These are phyloP conservation scores for Cotesia chilonis DNA, from an alignment of 1,140 invertebrate species.

Conservation along the genomic window DNA sequence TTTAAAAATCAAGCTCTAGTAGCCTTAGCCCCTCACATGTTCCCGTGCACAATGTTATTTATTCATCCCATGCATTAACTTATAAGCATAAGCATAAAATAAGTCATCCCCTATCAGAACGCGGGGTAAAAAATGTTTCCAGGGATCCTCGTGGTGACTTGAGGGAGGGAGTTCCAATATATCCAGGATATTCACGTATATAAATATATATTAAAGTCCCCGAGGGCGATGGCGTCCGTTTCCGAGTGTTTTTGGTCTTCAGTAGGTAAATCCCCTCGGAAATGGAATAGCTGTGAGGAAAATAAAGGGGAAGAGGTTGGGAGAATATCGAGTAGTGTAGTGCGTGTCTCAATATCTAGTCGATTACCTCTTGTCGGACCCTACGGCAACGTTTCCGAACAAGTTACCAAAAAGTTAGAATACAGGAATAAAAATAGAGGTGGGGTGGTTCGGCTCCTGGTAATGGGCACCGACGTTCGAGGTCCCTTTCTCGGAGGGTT, in stretches of 20 bases:
- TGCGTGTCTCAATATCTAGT: conserved; percentile 19
- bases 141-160: not conserved
- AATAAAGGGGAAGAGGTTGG: not conserved
- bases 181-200: not conserved
- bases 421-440: conserved; percentile 32
- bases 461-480: conserved; percentile 38
- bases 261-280: not conserved
- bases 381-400: not conserved
- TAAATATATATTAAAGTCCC: not conserved
- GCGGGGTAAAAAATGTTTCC: not conserved
- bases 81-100: too few species aligned
- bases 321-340: conserved; percentile 22
- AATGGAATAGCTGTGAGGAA: not conserved
- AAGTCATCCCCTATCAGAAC: too few species aligned
- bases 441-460: conserved; percentile 30
- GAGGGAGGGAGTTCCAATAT: not conserved
- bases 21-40: too few species aligned
- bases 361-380: conserved; percentile 28
- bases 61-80: too few species aligned
- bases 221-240: not conserved
- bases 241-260: not conserved
- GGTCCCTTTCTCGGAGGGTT: conserved; percentile 28
- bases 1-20: too few species aligned
- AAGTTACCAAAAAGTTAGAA: conserved; percentile 18
- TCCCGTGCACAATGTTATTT: too few species aligned